Evolutionary conservation across 2,797 vertebrate genomes (phyloP).

Genomic region (Neopelma chrysocephalum): DNA sequence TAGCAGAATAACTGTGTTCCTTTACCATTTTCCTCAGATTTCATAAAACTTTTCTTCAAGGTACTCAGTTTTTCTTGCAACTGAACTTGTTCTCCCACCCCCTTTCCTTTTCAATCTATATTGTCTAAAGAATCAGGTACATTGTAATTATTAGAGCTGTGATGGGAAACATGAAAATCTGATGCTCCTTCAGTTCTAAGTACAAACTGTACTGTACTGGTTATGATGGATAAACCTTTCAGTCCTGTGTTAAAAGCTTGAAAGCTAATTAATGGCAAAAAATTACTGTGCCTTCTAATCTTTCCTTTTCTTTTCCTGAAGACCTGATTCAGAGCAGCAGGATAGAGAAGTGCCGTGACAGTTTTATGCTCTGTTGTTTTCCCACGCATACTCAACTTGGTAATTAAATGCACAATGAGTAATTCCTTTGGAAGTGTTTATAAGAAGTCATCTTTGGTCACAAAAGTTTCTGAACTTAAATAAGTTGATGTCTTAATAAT

Average conservation of each 20-base stretch:
- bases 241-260: not conserved
- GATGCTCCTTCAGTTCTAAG: not conserved
- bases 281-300: not conserved
- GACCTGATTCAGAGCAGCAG: not conserved
- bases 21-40: not conserved
- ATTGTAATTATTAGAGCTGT: not conserved
- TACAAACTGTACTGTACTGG: not conserved
- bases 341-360: not conserved
- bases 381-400: not conserved
- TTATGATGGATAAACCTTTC: not conserved
- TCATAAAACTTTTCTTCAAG: not conserved
- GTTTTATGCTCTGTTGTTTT: not conserved
- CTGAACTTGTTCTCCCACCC: not conserved
- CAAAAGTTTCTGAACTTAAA: not conserved
- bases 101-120: not conserved
- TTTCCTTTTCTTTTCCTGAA: constrained; percentile 2
- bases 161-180: not conserved
- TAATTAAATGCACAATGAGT: constrained; percentile 3
- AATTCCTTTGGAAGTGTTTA: not conserved
- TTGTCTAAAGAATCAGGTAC: not conserved
- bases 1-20: not conserved
- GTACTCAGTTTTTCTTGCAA: not conserved
- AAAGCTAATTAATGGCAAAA: constrained; percentile 1
- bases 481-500: not conserved
- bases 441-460: not conserved